Base-by-base conservation (phyloP, 2,888 invertebrate species). In the Adelphocoris suturalis region DNA sequence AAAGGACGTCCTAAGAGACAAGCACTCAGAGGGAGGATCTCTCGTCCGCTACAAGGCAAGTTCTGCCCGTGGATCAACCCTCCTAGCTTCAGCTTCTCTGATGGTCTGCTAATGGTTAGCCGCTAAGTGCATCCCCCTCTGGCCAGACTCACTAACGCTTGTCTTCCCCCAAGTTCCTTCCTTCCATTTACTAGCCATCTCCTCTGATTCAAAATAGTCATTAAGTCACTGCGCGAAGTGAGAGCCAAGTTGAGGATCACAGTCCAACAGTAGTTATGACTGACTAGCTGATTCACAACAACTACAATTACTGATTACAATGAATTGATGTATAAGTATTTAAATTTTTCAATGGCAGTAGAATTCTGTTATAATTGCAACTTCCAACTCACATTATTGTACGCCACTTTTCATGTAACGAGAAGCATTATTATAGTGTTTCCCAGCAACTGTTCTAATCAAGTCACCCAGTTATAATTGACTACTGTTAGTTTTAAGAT, bases 21-120 rank as follows among this genome's bases (percentile, higher is more conserved):
- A 28, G 46, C 75, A 48, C 48, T 28, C 14, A 46, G 37, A 19
- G 48, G 37, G 55, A 82, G 85, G 82, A n/a, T 23, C 11, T n/a
- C 81, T 19, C 23, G 28, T 47, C 52, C 28, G 19, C 75, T 61
- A 61, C 68, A 37, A 86, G 75, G 75, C 52, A 86, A 86, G 61
- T 68, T 86, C 68, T n/a, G n/a, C n/a, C 68, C 47, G 52, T 61
- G 86, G 86, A 86, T 85, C 85, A 85, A 85, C 85, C 85, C 85
- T 57, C 85, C 37, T 37, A 37, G 37, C 37, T 37, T 37, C 3
- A 37, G 37, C 85, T 28, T 85, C 85, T 57, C 55, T 61, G 85
- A 85, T 85, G 85, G 52, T 61, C 85, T 55, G 57, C 85, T 85
- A 85, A 85, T 85, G 85, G 85, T 57, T 57, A 23, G 55, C 85